A percentile compares a stretch with the other conserved stretches of the same genome.
These are phyloP conservation scores for Ochropleura plecta DNA, from an alignment of 2,888 invertebrate genomes.

Conservation along the genomic window DNA sequence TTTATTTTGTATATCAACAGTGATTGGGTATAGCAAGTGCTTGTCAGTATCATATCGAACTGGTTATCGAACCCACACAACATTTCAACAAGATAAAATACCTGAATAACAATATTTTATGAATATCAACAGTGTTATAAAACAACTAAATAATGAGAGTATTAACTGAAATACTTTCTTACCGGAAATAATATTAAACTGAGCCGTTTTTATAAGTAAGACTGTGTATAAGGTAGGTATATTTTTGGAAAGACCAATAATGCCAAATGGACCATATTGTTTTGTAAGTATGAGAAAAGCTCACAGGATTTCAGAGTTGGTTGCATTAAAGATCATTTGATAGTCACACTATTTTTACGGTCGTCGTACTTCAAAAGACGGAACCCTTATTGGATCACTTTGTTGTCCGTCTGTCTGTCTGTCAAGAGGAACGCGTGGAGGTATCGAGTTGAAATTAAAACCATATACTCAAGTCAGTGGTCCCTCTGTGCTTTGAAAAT, in stretches of 20 bases:
- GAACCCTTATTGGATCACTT: too few relatives aligned
- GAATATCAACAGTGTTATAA: slow-evolving; percentile 14
- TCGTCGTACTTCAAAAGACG: too few relatives aligned
- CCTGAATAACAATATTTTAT: neutral
- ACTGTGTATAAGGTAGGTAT: neutral
- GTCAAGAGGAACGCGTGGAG: too few relatives aligned
- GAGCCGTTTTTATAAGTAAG: neutral
- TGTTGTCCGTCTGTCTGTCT: too few relatives aligned
- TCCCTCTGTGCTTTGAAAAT: too few relatives aligned
- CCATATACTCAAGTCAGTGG: too few relatives aligned
- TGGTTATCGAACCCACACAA: neutral
- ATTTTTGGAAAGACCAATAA: neutral
- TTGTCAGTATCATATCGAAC: slow-evolving; percentile 1
- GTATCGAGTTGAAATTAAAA: too few relatives aligned
- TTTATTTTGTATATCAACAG: neutral
- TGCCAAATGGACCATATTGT: neutral
- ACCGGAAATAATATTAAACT: slow-evolving; percentile 25
- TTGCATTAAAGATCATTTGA: too few relatives aligned
- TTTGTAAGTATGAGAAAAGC: neutral
- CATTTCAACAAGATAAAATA: neutral
- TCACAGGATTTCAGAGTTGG: too few relatives aligned
- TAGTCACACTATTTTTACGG: too few relatives aligned
- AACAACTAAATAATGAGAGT: slow-evolving; percentile 30
- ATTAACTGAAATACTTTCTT: slow-evolving; percentile 31
- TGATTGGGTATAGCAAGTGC: neutral